Conservation (phyloP, 1,140 invertebrate genomes). For the Sminthurinus signatus region DNA sequence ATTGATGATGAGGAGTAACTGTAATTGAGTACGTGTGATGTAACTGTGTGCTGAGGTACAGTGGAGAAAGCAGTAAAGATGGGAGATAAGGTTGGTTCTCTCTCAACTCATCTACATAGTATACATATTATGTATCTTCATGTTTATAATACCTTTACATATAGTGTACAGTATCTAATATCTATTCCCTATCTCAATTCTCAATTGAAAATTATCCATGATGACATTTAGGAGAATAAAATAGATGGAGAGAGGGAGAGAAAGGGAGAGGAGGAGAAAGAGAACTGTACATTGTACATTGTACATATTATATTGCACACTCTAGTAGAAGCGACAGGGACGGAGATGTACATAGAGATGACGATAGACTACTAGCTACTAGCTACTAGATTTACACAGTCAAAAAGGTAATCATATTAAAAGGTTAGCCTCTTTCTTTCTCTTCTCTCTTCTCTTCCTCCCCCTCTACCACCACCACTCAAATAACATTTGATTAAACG, state of each 20-base stretch:
- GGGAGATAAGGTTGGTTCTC: constrained; percentile 18
- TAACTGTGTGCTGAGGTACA: neutral
- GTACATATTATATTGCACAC: no score
- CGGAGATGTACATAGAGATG: no score
- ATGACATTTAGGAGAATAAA: constrained; percentile 31
- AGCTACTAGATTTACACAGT: no score
- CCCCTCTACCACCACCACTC: constrained; percentile 34
- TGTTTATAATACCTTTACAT: no score
- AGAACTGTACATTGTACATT: no score
- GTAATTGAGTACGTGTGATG: neutral
- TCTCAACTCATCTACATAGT: no score
- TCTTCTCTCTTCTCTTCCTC: constrained; percentile 4
- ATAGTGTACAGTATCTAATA: no score
- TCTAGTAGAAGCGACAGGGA: no score
- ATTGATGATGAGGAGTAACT: neutral
- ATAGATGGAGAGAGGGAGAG: no score
- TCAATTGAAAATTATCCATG: constrained; percentile 31
- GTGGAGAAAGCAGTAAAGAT: neutral
- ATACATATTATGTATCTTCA: no score
- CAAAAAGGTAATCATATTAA: constrained; percentile 42
- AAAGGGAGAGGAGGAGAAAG: no score
- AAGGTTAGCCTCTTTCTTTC: constrained; percentile 41
- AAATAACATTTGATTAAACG: constrained; percentile 44
- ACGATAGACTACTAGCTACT: neutral
- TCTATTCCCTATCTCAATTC: no score